Evolutionary conservation across 1,140 invertebrate species (phyloP), one percentile per base, ranked within the genome.

Genomic region (Musca vetustissima): DNA sequence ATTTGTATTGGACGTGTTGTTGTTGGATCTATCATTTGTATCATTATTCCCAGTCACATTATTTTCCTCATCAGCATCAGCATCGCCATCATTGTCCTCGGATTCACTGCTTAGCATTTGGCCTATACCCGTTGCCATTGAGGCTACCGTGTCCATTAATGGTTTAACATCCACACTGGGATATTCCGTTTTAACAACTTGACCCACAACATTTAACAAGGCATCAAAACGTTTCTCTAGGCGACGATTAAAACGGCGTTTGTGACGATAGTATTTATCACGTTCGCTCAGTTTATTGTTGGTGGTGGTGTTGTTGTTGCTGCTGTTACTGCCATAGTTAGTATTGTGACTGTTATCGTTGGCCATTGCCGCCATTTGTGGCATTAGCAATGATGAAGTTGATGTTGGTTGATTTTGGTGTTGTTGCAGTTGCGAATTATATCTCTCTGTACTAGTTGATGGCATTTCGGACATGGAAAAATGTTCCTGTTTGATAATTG

Each of bases 181-280:
- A 14, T 71, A 71, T 36, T 78, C 48, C 1, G 72, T 69, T 36
- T 73, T 71, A n/a, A 80, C n/a, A 0, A 80, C 36, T n/a, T 72
- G 71, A 0, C 76, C 75, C n/a, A 76, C 71, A 7, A 79, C 75
- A 0, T 71, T 72, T 24, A 76, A 73, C 15, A 81, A 21, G 7
- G 69, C 71, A 53, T 72, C 74, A 0, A 80, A 68, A 8, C 77
- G 79, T 55, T 70, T 64, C 66, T 81, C 79, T 71, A 76, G 72
- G 24, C 78, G 74, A 49, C 73, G 72, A 64, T 79, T 75, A 36
- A 71, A 81, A 48, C 68, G 73, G 6, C 79, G 72, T 9, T 79
- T 76, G 59, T 81, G 79, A 14, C 76, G 75, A 64, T 32, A 72
- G 48, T 25, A 36, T 4, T 61, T 48, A 64, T 74, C 36, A 73